A percentile compares a stretch with the other conserved stretches of the same genome.
phyloP scores from a whole-genome alignment of 2,888 invertebrate species.

The Sceliomorpha sp. region DNA sequence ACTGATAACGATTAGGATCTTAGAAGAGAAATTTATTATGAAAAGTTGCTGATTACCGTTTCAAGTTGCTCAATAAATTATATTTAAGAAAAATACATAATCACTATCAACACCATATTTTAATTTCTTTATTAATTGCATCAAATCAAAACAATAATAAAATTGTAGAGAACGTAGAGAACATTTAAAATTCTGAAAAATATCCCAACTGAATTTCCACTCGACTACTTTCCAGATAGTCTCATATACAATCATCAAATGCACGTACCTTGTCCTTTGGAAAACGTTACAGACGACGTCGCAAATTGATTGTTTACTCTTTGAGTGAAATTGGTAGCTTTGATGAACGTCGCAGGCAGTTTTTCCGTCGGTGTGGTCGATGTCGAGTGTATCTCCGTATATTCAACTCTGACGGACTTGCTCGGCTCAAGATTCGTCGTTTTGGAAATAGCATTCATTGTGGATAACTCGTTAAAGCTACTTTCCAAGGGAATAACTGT shows the following conservation, averaged over 20 bases:
- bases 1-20: slow-evolving; percentile 79
- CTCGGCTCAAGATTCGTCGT: slow-evolving; percentile 63
- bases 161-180: too few relatives aligned
- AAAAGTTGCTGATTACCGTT: too few relatives aligned
- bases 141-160: too few relatives aligned
- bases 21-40: slow-evolving; percentile 6
- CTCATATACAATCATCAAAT: slow-evolving; percentile 12
- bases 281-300: slow-evolving; percentile 63
- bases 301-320: slow-evolving; percentile 54
- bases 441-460: slow-evolving; percentile 41
- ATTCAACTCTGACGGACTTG: slow-evolving; percentile 55
- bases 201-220: too few relatives aligned
- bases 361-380: slow-evolving; percentile 78
- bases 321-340: slow-evolving; percentile 35
- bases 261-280: slow-evolving; percentile 65
- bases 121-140: too few relatives aligned
- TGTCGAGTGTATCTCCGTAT: slow-evolving; percentile 47
- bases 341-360: slow-evolving; percentile 71
- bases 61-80: too few relatives aligned
- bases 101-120: too few relatives aligned
- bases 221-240: too few relatives aligned
- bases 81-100: too few relatives aligned
- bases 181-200: too few relatives aligned
- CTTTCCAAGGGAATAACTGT: slow-evolving; percentile 57
- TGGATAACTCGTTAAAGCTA: slow-evolving; percentile 34